These are phyloP conservation scores for Eulemur mongoz DNA, from an alignment of 2,797 vertebrate genomes.

Conservation along the genomic window DNA sequence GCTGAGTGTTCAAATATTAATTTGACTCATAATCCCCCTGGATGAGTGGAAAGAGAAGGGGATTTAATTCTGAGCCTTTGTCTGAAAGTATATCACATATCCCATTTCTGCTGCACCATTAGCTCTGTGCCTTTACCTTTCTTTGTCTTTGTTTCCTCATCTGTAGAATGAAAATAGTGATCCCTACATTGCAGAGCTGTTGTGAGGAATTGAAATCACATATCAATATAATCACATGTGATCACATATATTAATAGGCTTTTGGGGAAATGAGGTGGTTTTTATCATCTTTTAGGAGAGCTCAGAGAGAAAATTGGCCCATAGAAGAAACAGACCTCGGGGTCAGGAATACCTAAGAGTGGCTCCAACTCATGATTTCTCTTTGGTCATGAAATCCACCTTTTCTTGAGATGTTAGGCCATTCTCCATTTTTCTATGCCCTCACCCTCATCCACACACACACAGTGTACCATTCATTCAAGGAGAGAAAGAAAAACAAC, in stretches of 20 bases:
- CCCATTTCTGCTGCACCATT: neutral
- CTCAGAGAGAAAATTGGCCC: neutral
- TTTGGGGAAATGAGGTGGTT: neutral
- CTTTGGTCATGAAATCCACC: neutral
- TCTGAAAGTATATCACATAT: neutral
- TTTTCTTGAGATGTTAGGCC: neutral
- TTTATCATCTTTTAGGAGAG: neutral
- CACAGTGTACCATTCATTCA: neutral
- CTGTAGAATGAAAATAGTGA: neutral
- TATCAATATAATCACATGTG: neutral
- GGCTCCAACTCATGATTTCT: neutral
- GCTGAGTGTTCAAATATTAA: slow-evolving; percentile 55
- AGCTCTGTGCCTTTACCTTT: neutral
- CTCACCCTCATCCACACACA: neutral
- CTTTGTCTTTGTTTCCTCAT: neutral
- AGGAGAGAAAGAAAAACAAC: slow-evolving; percentile 23
- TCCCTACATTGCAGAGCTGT: neutral
- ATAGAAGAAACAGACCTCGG: neutral
- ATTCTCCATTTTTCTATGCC: neutral
- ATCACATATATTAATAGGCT: neutral
- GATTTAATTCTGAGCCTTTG: neutral
- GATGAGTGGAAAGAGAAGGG: neutral
- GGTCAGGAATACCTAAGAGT: neutral
- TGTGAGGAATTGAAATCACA: neutral
- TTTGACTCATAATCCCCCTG: slow-evolving; percentile 33